Evolutionary conservation across 2,113 vertebrate species (phyloP).

Genomic region (Neofelis nebulosa): DNA sequence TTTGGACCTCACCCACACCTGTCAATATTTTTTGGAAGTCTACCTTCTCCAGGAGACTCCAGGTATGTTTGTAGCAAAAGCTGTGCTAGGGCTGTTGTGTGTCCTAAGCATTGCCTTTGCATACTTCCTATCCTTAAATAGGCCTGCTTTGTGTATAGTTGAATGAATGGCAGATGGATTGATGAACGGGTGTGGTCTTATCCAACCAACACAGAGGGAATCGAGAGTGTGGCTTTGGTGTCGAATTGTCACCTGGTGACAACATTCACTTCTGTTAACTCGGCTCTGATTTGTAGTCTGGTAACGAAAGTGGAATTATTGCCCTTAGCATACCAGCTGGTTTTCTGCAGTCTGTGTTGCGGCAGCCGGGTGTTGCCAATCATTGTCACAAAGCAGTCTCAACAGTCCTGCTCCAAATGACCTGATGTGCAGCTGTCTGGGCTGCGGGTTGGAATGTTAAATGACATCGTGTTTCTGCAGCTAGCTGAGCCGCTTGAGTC

Average conservation of each 20-base stretch:
- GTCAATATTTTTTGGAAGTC: not conserved
- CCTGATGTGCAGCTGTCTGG: constrained; percentile 57
- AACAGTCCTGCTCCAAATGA: constrained; percentile 62
- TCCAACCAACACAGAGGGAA: not conserved
- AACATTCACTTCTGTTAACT: not conserved
- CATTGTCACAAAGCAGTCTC: constrained; percentile 74
- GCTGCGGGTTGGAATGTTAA: constrained; percentile 66
- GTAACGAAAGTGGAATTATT: not conserved
- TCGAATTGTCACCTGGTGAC: not conserved
- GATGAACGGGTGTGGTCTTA: not conserved
- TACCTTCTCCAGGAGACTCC: not conserved
- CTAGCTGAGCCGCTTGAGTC: constrained; percentile 56
- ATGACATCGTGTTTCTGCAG: constrained; percentile 71
- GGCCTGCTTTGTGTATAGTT: not conserved
- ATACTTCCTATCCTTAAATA: not conserved
- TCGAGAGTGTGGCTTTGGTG: not conserved
- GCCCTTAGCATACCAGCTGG: not conserved
- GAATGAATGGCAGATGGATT: not conserved
- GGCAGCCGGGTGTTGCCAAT: constrained; percentile 73
- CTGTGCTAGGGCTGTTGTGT: too few relatives aligned
- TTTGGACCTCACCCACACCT: not conserved
- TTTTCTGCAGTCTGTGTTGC: not conserved
- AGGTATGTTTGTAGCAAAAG: not conserved
- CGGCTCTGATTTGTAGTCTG: not conserved
- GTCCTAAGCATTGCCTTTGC: not conserved